These are phyloP conservation scores for Falco concolor DNA, from an alignment of 2,797 vertebrate genomes.

Conservation along the genomic window DNA sequence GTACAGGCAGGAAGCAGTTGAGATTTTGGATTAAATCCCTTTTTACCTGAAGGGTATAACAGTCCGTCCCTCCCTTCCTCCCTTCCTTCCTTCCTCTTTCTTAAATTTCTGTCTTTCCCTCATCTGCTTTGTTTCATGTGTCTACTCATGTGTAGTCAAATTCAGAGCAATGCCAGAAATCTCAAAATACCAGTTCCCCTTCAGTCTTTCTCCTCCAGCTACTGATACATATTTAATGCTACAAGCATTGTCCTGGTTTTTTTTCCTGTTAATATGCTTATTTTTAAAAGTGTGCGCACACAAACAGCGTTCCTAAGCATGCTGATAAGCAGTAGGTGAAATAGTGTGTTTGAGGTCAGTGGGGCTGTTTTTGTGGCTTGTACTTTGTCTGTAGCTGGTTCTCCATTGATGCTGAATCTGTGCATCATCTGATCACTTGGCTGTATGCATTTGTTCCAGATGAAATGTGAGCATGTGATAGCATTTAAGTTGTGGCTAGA, in stretches of 20 bases:
- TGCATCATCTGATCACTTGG: constrained; percentile 19
- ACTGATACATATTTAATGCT: neutral
- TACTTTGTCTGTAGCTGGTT: neutral
- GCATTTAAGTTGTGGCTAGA: constrained; percentile 1
- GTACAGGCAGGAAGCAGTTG: neutral
- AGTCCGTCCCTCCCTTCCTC: accelerated
- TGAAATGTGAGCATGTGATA: constrained; percentile 48
- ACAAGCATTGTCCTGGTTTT: neutral
- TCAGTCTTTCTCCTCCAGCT: neutral
- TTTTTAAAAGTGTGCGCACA: neutral
- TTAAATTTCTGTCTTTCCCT: neutral
- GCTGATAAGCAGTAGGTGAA: neutral
- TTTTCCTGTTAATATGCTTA: neutral
- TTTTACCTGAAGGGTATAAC: neutral
- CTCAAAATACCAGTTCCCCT: neutral
- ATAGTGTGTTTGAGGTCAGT: neutral
- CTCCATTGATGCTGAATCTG: neutral
- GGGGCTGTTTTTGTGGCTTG: neutral
- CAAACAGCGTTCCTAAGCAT: neutral
- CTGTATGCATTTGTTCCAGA: constrained; percentile 33
- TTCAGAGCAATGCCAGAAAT: neutral
- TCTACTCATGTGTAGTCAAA: neutral
- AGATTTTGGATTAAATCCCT: neutral
- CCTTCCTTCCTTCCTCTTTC: neutral
- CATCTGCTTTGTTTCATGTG: accelerated